A percentile compares a stretch with the other conserved stretches of the same genome.
Evolutionary conservation across 2,888 invertebrate genomes (phyloP).

Genomic region (Tenthredo notha): DNA sequence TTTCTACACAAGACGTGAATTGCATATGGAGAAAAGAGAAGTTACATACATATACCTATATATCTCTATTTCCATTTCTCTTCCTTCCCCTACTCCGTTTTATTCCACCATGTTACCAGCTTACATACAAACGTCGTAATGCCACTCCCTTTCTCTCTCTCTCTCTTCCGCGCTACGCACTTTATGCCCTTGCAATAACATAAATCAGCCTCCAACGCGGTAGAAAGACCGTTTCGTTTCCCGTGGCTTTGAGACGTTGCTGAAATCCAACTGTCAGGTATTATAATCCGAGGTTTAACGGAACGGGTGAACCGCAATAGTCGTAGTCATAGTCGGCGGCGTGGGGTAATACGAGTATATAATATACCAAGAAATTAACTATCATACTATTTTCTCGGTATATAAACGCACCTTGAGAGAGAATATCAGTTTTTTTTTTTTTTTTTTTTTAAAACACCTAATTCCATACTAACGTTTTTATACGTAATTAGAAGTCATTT

Average conservation of each 20-base stretch:
- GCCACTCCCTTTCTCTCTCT: slow-evolving; percentile 61
- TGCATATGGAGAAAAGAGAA: not conserved
- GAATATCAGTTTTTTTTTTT: no score
- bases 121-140: not conserved
- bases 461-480: no score
- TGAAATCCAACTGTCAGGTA: not conserved
- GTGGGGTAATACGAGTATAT: not conserved
- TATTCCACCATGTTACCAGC: not conserved
- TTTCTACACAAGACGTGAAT: not conserved
- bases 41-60: not conserved
- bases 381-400: not conserved
- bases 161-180: slow-evolving; percentile 67
- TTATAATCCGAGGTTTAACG: not conserved
- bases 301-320: not conserved
- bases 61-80: not conserved
- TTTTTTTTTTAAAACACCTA: no score
- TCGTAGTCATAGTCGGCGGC: not conserved
- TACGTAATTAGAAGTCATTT: no score
- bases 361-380: not conserved
- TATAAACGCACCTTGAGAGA: no score
- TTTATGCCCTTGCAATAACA: slow-evolving; percentile 70
- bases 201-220: slow-evolving; percentile 66
- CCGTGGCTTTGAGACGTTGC: not conserved
- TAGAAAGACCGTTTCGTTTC: slow-evolving; percentile 17
- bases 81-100: not conserved